A percentile compares a stretch with the other conserved stretches of the same genome.
Evolutionary conservation across 2,888 invertebrate genomes (phyloP).

Genomic region (Lepidocyrtinus sp.): DNA sequence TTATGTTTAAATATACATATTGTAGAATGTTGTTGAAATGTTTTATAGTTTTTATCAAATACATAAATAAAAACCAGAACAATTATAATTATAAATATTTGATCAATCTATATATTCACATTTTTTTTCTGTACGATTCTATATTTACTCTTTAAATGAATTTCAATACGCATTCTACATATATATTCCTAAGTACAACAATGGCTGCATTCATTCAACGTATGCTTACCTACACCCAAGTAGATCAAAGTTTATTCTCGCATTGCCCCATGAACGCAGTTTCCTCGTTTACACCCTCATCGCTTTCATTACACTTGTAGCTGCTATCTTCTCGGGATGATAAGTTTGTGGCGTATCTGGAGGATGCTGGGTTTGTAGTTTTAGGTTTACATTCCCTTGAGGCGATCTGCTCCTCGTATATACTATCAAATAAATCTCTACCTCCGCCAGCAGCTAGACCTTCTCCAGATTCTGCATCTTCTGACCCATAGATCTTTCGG

Average conservation of each 20-base stretch:
- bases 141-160: no score
- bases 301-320: neutral
- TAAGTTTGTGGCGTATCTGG: conserved; percentile 22
- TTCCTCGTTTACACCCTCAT: conserved; percentile 2
- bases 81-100: no score
- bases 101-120: no score
- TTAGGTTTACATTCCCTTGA: neutral
- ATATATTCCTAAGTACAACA: no score
- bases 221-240: no score
- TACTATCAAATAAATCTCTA: conserved; percentile 17
- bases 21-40: conserved; percentile 60
- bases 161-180: no score
- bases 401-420: no score
- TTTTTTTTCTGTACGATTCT: no score
- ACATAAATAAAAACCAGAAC: conserved; percentile 29
- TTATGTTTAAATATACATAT: conserved; percentile 58
- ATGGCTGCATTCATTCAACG: no score
- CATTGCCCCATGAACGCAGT: conserved; percentile 22
- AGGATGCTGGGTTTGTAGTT: conserved; percentile 20
- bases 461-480: conserved; percentile 32
- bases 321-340: conserved; percentile 24
- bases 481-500: conserved; percentile 23
- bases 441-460: conserved; percentile 23
- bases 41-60: conserved; percentile 56
- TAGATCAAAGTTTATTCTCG: no score